Percentiles rank a stretch among this genome's conserved stretches.
Evolutionary conservation across 2,113 vertebrate species (phyloP).

Genomic region (Paralichthys olivaceus): DNA sequence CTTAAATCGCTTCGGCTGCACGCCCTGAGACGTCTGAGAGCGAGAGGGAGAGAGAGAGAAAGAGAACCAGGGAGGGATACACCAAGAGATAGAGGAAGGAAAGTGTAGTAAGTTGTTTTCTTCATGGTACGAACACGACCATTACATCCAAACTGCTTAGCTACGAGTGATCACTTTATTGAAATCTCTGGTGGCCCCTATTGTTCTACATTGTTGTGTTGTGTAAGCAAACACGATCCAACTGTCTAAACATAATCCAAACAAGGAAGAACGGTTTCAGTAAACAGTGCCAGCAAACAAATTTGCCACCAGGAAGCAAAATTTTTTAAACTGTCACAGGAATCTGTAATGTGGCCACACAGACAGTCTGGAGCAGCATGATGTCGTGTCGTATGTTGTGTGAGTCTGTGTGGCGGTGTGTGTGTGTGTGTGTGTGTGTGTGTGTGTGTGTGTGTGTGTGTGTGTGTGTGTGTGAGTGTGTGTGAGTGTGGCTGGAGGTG

Average conservation of each 20-base stretch:
- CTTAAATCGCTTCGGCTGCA: conserved; percentile 94
- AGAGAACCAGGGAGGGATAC: conserved; percentile 7
- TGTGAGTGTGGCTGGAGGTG: conserved; percentile 34
- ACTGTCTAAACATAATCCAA: conserved; percentile 55
- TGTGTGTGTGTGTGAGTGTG: conserved; percentile 20
- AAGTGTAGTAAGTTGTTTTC: conserved; percentile 13
- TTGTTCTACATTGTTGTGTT: conserved; percentile 59
- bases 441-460: conserved; percentile 25
- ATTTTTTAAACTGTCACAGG: conserved; percentile 32
- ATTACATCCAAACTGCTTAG: conserved; percentile 22
- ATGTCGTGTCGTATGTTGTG: not conserved
- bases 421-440: conserved; percentile 6
- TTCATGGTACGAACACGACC: conserved; percentile 16
- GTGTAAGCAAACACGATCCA: conserved; percentile 45
- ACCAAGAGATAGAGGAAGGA: conserved; percentile 14
- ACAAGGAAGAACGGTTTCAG: conserved; percentile 55
- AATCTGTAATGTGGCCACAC: conserved; percentile 41
- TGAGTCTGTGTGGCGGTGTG: conserved; percentile 17
- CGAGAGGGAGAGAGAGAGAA: not conserved
- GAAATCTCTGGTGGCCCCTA: conserved; percentile 42
- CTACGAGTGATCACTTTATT: conserved; percentile 17
- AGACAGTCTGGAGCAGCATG: conserved; percentile 22
- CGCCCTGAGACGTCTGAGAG: conserved; percentile 93
- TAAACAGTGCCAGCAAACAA: conserved; percentile 28
- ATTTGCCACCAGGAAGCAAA: conserved; percentile 29